Conservation (phyloP, 2,797 vertebrate genomes). For the Rhinogobio ventralis region DNA sequence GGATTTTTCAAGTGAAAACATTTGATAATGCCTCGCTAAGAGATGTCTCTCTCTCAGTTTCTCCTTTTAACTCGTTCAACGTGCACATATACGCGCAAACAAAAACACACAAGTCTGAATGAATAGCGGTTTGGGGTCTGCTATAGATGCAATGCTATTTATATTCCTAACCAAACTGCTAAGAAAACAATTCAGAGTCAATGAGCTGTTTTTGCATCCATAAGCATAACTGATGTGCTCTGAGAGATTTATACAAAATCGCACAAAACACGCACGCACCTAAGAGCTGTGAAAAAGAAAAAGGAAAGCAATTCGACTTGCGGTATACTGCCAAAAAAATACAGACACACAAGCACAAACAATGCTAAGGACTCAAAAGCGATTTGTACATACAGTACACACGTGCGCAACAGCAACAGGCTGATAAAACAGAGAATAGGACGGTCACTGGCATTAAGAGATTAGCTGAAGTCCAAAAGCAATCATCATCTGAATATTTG, state of each 20-base stretch:
- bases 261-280: conserved; percentile 61
- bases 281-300: conserved; percentile 6
- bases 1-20: conserved; percentile 81
- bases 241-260: conserved; percentile 83
- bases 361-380: conserved; percentile 35
- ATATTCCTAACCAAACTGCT: conserved; percentile 76
- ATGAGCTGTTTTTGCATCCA: conserved; percentile 85
- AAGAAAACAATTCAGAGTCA: conserved; percentile 81
- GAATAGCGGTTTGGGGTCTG: conserved; percentile 70
- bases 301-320: conserved; percentile 27
- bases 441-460: conserved; percentile 80
- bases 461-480: conserved; percentile 80
- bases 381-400: conserved; percentile 43
- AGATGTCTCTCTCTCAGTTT: conserved; percentile 54
- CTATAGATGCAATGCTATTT: conserved; percentile 79
- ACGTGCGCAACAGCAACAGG: conserved; percentile 7
- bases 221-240: conserved; percentile 85
- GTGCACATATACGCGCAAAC: conserved; percentile 52
- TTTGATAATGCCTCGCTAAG: conserved; percentile 77
- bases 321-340: neutral
- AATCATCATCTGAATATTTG: conserved; percentile 84
- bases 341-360: neutral
- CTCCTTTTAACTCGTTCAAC: conserved; percentile 56
- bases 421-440: conserved; percentile 64
- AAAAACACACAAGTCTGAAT: conserved; percentile 73